Base-by-base conservation (phyloP, 2,888 invertebrate species). In the Aspidapion aeneum region DNA sequence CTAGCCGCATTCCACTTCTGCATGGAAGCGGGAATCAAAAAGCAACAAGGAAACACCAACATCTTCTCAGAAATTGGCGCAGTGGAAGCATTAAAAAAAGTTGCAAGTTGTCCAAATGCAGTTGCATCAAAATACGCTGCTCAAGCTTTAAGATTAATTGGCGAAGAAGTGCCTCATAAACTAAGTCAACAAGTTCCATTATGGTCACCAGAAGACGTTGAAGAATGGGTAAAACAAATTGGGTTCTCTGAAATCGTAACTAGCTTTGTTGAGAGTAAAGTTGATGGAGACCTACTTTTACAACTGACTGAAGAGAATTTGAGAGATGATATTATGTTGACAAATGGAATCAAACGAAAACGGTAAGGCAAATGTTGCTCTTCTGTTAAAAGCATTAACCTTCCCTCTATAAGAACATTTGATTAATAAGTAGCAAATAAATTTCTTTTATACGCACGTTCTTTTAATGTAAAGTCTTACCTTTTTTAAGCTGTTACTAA, bases 21-120 rank as follows among this genome's bases (percentile, higher is more conserved):
- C 76, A 97, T 99, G 96, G 99, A 99, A 81, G 98, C 98, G 12
- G 95, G 95, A 49, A 98, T 99, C 61, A 98, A 98, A 79, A 93
- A 96, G 73, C 91, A 91, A 73, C 95, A 95, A 79, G 93, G 93
- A 2, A 93, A 94, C 68, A 93, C 94, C 0, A 90, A 91, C 78
- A 91, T 96, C 74, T 97, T 98, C 78, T 85, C 90, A 66, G 94
- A 96, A 80, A 98, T 99, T 70, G 95, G 94, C 60, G 98, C 97
- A 0, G 91, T 98, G 67, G 95, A 96, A 73, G 93, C 97, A 0
- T 83, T 99, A 73, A 98, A 98, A 78, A 93, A 91, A 75, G 95
- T 98, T 0, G 98, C 98, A 7, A 96, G 96, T 75, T 97, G 97
- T 78, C 98, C 98, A 0, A 98, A 98, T 80, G 97, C 98, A 3